Evolutionary conservation across 2,797 vertebrate species (phyloP), one percentile per base, ranked within the genome.

Genomic region (Darevskia mixta): DNA sequence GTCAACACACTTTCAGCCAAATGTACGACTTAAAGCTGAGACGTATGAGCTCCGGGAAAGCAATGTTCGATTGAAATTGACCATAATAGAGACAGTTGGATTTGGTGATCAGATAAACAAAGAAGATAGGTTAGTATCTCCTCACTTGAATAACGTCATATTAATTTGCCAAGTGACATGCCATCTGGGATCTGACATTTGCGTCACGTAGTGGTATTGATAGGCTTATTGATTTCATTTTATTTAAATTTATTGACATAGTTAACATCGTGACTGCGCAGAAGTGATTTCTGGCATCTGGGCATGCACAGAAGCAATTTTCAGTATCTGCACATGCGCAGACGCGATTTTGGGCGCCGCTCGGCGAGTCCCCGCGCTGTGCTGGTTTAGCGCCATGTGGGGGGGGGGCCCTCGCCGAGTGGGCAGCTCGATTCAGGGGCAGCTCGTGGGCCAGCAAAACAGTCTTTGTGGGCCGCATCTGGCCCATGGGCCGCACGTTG

Each of bases 61-160:
- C 76, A 98, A 98, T 1, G 98, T 99, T 89, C 96, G 96, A 38
- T 96, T 99, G 85, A 98, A 98, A 90, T 97, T 99, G 90, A 99
- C 99, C 0, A 95, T 99, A 96, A 98, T 99, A 88, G 98, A 98
- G 96, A 98, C 98, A 0, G 97, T 98, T 88, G 99, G 98, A 93
- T 99, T 99, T 90, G 98, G 98, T 85, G 99, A 99, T 96, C 98
- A 99, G 91, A 97, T 99, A 97, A 99, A 99, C 95, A 99, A 98
- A 96, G 97, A 98, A 93, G 97, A 99, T 87, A 99, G 98, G 99
- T 97, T 91, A 88, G 95, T 95, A 71, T 75, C 79, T 90, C 88
- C 79, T 87, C 85, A 8, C 43, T 90, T 11, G 86, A 80, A 73
- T 8, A 73, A 38, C 38, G 35, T 35, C 72, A 73, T 18, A 15